phyloP scores from a whole-genome alignment of 1,140 invertebrate species.

The Calliopsis andreniformis region DNA sequence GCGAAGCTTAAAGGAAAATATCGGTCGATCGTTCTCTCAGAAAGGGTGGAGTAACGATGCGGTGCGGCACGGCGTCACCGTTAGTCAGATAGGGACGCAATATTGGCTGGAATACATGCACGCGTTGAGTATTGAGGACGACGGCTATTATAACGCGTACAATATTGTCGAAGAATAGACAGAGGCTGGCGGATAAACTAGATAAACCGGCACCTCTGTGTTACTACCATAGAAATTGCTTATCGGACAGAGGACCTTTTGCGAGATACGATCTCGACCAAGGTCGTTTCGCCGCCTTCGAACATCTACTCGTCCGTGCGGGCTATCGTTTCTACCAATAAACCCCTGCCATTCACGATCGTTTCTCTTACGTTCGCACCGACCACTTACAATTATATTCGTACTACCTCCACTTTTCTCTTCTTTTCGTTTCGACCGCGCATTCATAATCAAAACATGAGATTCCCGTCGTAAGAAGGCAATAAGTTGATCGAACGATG shows the following conservation, averaged over 20 bases:
- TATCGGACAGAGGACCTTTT: constrained; percentile 50
- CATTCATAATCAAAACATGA: too few relatives aligned
- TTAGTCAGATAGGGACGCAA: constrained; percentile 53
- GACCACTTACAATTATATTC: too few relatives aligned
- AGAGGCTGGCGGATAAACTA: constrained; percentile 50
- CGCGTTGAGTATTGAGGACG: constrained; percentile 35
- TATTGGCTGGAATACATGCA: constrained; percentile 39
- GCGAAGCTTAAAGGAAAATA: too few relatives aligned
- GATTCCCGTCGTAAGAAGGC: too few relatives aligned
- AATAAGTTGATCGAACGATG: too few relatives aligned
- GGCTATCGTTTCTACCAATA: not conserved
- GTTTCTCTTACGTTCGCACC: too few relatives aligned
- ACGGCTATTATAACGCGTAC: constrained; percentile 23
- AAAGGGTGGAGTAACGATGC: too few relatives aligned
- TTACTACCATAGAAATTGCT: constrained; percentile 59
- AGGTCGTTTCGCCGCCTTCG: constrained; percentile 47
- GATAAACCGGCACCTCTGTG: constrained; percentile 51
- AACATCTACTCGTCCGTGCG: constrained; percentile 30
- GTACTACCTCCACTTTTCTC: too few relatives aligned
- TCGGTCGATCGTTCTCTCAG: too few relatives aligned
- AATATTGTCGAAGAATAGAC: constrained; percentile 56
- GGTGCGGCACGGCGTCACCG: constrained; percentile 1
- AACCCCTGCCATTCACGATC: too few relatives aligned
- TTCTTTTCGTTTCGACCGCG: not conserved
- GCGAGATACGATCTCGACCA: constrained; percentile 55